phyloP scores from a whole-genome alignment of 2,888 invertebrate genomes.

The Microplitis manilae region DNA sequence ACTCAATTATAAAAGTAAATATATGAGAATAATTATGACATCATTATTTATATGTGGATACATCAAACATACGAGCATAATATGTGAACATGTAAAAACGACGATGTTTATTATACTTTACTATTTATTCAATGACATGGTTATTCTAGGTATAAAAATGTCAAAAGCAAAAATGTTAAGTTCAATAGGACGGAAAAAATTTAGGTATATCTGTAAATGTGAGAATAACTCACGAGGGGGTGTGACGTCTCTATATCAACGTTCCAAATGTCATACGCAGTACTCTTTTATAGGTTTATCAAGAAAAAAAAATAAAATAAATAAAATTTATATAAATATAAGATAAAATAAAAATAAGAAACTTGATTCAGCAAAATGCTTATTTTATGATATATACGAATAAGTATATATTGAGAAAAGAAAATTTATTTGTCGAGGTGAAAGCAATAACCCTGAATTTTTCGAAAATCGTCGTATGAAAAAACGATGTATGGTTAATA shows the following conservation, averaged over 20 bases:
- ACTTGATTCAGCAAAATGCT: too few species aligned
- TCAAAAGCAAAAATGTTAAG: conserved; percentile 1
- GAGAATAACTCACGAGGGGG: conserved; percentile 8
- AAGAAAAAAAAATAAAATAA: neutral
- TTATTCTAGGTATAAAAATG: neutral
- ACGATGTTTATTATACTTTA: neutral
- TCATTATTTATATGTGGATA: neutral
- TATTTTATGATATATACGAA: too few species aligned
- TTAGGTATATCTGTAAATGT: neutral
- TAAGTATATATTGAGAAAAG: too few species aligned
- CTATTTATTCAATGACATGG: neutral
- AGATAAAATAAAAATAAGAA: neutral
- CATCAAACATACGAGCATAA: neutral
- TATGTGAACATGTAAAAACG: neutral
- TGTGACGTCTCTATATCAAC: neutral
- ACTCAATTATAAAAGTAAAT: too few species aligned
- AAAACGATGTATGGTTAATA: too few species aligned
- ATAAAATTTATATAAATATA: neutral
- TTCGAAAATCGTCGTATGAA: too few species aligned
- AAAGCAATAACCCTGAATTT: too few species aligned
- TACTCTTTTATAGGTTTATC: neutral
- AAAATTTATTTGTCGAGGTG: too few species aligned
- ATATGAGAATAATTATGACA: too few species aligned
- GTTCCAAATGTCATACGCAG: conserved; percentile 4
- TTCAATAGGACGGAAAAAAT: neutral